Conservation (phyloP, 2,888 invertebrate genomes). For the Amblyjoppa proteus region DNA sequence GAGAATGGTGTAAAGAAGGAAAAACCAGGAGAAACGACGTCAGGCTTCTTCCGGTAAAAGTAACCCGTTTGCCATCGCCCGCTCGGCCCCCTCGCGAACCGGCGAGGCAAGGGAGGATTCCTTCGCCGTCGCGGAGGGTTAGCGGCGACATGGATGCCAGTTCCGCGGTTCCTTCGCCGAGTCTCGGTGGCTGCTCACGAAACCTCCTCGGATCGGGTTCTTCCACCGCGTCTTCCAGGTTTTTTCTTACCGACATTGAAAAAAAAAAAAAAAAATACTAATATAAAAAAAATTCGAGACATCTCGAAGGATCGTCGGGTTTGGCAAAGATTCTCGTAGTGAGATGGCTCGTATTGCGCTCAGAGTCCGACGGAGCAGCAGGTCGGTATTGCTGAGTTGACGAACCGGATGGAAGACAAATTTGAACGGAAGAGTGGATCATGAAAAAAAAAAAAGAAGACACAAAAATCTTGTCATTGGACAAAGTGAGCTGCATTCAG, state of each 20-base stretch:
- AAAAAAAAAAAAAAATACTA: background rate
- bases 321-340: background rate
- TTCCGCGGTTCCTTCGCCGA: conserved; percentile 30
- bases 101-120: conserved; percentile 31
- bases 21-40: conserved; percentile 75
- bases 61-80: conserved; percentile 68
- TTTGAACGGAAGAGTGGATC: background rate
- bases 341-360: background rate
- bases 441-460: background rate
- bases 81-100: conserved; percentile 23
- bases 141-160: conserved; percentile 21
- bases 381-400: background rate
- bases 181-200: conserved; percentile 24
- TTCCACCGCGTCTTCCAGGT: background rate
- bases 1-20: conserved; percentile 77
- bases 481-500: background rate
- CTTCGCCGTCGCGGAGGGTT: conserved; percentile 37
- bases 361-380: background rate
- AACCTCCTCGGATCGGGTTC: conserved; percentile 20
- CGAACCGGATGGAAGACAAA: background rate
- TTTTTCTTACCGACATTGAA: background rate
- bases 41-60: conserved; percentile 72
- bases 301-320: background rate
- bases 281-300: background rate
- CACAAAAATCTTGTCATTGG: background rate